phyloP scores from a whole-genome alignment of 2,113 vertebrate species.

The Aegotheles bennettii region DNA sequence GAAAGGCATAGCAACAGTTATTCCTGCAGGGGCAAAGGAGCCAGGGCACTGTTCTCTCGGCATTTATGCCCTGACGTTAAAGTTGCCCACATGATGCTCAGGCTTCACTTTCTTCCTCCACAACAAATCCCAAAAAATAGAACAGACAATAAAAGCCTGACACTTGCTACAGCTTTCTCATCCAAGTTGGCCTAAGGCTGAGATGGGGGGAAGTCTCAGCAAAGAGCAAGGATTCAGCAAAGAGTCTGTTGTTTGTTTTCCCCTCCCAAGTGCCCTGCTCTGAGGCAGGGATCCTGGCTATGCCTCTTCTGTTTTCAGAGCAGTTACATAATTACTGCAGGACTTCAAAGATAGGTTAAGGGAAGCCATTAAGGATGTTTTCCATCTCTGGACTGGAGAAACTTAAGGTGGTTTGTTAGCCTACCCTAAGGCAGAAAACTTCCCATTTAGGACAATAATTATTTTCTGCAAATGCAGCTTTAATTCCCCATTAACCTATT shows the following conservation, averaged over 20 bases:
- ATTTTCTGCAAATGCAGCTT: neutral
- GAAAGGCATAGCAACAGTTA: neutral
- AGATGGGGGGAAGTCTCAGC: neutral
- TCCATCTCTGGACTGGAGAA: neutral
- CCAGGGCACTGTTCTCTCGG: neutral
- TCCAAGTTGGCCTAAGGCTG: conserved; percentile 12
- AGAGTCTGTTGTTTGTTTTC: neutral
- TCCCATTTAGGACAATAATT: neutral
- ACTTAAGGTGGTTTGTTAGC: conserved; percentile 42
- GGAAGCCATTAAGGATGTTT: conserved; percentile 49
- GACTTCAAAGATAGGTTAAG: conserved; percentile 9
- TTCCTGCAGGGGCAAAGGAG: neutral
- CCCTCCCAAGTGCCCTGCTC: neutral
- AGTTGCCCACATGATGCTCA: neutral
- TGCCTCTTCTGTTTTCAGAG: conserved; percentile 19
- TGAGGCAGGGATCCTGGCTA: conserved; percentile 6
- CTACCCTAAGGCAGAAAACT: neutral
- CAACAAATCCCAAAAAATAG: neutral
- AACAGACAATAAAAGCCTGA: neutral
- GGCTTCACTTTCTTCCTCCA: neutral
- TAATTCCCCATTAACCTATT: neutral
- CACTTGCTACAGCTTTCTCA: neutral
- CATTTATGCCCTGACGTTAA: neutral
- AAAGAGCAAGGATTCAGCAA: neutral
- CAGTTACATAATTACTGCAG: neutral